Conservation (phyloP, 2,797 vertebrate genomes). For the Acridotheres tristis region DNA sequence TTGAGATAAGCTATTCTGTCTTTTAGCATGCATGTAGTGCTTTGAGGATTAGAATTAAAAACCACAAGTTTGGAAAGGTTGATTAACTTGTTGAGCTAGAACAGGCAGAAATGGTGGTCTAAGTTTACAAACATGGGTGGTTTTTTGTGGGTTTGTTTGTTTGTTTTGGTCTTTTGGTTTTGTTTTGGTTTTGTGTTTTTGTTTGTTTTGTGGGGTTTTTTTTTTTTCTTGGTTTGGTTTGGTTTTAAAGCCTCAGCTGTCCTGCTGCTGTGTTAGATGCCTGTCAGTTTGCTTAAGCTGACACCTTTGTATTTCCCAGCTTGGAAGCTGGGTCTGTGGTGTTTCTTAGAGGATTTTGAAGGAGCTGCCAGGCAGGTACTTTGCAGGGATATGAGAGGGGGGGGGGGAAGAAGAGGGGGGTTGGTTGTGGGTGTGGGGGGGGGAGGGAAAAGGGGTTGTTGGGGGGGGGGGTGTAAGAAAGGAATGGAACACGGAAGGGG, state of each 20-base stretch:
- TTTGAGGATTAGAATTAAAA: not conserved
- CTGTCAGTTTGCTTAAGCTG: not conserved
- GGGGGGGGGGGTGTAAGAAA: fast-evolving
- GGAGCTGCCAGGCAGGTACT: not conserved
- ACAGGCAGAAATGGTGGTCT: not conserved
- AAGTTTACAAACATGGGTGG: not conserved
- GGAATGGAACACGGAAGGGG: not conserved
- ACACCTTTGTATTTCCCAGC: not conserved
- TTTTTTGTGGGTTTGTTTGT: not conserved
- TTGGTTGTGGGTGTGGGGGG: too few relatives aligned
- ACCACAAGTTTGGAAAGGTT: not conserved
- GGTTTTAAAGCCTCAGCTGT: not conserved
- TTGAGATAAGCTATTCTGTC: not conserved
- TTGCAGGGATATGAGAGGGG: not conserved
- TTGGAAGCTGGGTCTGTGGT: not conserved
- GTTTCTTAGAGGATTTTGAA: not conserved
- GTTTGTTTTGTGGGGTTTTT: too few relatives aligned
- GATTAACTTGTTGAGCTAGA: not conserved
- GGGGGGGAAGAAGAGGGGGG: too few relatives aligned
- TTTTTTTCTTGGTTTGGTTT: not conserved
- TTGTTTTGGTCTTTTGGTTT: too few relatives aligned
- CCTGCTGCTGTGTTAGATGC: not conserved
- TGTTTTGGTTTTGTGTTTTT: not conserved
- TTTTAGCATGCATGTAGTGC: not conserved
- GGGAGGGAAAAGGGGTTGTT: too few relatives aligned